Base-by-base conservation (phyloP, 2,888 invertebrate species). In the Epirrhoe tristata region DNA sequence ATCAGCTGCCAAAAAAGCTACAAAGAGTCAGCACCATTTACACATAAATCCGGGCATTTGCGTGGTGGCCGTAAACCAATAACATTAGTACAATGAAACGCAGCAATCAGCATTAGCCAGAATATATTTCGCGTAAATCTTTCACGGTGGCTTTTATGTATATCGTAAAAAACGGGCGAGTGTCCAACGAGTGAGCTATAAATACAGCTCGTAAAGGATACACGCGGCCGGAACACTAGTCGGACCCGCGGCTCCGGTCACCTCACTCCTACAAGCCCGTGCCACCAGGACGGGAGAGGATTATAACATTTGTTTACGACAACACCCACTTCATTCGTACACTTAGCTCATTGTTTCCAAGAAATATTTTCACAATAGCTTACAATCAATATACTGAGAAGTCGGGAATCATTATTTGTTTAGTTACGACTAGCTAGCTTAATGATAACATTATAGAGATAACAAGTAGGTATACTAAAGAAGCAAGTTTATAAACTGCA, bases 81-180 rank as follows among this genome's bases (percentile, higher is more conserved):
- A 85, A 83, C 87, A 86, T 86, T 83, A 87, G 80, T 79, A 77
- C 80, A 83, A 83, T 81, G 84, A 80, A 81, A 78, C 77, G 76
- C 77, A 75, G 72, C 79, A 90, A 91, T 92, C 93, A 88, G 88
- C 90, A 91, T 92, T 91, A 91, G 90, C 79, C 84, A 79, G 92
- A 90, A 92, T 92, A 92, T 89, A 91, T 92, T 90, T 87, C 80
- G 84, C 89, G 89, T 93, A 93, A 92, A 93, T 92, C 92, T 91
- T 91, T 86, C 89, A 86, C 90, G 90, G 88, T 86, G 85, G 88
- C 87, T 90, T 92, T 93, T 91, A 93, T 91, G 93, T 91, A 84
- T 92, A 91, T 91, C 92, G 90, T 93, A 92, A 93, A 93, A 92
- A 92, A 90, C 88, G 88, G 79, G 77, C 84, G 83, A 87, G 90